Evolutionary conservation across 2,113 vertebrate species (phyloP).

Genomic region (Lonchura striata): DNA sequence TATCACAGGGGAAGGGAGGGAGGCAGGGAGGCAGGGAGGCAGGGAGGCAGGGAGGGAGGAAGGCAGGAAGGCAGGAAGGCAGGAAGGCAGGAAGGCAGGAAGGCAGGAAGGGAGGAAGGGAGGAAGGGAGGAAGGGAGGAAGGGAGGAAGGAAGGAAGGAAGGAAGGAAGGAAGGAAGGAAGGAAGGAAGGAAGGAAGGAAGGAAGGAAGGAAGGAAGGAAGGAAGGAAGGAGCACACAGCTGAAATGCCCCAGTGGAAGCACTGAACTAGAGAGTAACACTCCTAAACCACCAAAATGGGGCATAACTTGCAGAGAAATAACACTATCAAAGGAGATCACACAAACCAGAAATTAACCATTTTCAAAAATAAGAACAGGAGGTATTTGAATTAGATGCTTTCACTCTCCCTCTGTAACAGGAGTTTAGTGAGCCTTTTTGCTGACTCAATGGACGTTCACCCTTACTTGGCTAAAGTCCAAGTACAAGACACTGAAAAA

Average conservation of each 20-base stretch:
- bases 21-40: background rate
- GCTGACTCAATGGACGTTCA: background rate
- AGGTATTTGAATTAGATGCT: background rate
- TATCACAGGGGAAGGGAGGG: background rate
- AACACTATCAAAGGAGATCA: background rate
- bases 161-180: background rate
- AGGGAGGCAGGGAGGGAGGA: too few relatives aligned
- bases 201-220: background rate
- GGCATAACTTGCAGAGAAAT: background rate
- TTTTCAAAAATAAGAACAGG: background rate
- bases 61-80: too few relatives aligned
- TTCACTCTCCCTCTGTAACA: background rate
- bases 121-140: background rate
- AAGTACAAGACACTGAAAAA: background rate
- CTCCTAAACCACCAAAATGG: background rate
- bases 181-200: too few relatives aligned
- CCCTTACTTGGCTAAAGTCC: background rate
- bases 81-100: too few relatives aligned
- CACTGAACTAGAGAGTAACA: background rate
- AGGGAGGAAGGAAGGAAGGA: too few relatives aligned
- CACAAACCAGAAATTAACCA: background rate
- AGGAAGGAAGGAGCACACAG: too few relatives aligned
- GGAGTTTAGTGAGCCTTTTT: background rate
- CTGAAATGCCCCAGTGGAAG: background rate
- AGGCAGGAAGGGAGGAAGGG: background rate